Evolutionary conservation across 2,113 vertebrate species (phyloP).

Genomic region (Fulmarus glacialis): DNA sequence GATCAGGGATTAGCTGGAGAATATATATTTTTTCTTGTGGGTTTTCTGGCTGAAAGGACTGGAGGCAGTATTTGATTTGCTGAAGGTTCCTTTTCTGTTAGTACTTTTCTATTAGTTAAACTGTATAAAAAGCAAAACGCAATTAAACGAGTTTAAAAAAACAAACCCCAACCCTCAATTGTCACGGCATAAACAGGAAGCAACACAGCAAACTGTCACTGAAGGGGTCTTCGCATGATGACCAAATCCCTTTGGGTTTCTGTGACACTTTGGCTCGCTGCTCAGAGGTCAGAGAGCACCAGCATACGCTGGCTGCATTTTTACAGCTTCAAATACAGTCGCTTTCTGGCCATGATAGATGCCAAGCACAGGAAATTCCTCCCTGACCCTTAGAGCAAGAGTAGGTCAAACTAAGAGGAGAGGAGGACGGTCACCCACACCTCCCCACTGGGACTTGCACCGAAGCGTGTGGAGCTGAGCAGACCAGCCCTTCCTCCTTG

Average conservation of each 20-base stretch:
- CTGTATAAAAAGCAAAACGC: not conserved
- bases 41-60: not conserved
- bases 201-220: not conserved
- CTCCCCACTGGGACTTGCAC: not conserved
- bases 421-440: not conserved
- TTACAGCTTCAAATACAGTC: not conserved
- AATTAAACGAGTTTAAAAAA: not conserved
- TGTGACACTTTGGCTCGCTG: not conserved
- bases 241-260: not conserved
- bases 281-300: not conserved
- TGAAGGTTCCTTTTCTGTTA: not conserved
- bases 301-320: not conserved
- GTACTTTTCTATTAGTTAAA: not conserved
- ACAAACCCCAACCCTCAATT: not conserved
- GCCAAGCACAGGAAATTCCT: not conserved
- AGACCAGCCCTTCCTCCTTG: not conserved
- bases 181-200: not conserved
- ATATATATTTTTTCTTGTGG: not conserved
- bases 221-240: accelerated
- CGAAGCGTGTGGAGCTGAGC: not conserved
- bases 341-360: not conserved
- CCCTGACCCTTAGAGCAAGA: not conserved
- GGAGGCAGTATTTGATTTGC: not conserved
- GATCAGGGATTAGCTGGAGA: not conserved
- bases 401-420: not conserved